A percentile compares a stretch with the other conserved stretches of the same genome.
phyloP scores from a whole-genome alignment of 2,113 vertebrate genomes.

The Rhinopithecus roxellana region DNA sequence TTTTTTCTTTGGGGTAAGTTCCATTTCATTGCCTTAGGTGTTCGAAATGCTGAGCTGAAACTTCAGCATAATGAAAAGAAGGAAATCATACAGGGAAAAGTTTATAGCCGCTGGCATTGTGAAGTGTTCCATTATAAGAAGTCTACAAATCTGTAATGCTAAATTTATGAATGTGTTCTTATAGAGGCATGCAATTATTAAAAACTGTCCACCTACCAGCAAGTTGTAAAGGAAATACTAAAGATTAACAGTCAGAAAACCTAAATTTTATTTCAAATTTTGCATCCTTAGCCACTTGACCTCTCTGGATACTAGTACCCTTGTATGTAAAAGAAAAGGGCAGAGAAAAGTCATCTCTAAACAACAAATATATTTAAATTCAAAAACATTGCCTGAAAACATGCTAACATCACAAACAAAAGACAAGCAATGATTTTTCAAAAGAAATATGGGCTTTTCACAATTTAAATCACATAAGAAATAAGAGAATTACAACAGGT shows the following conservation, averaged over 20 bases:
- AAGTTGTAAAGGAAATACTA: neutral
- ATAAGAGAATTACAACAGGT: neutral
- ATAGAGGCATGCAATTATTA: slow-evolving; percentile 12
- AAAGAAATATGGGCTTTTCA: neutral
- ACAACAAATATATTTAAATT: neutral
- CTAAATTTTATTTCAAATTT: slow-evolving; percentile 15
- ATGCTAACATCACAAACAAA: neutral
- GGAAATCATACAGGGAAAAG: neutral
- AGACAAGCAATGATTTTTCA: neutral
- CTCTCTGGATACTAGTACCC: neutral
- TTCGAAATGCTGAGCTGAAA: slow-evolving; percentile 33
- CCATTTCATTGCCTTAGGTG: neutral
- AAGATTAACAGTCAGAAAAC: neutral
- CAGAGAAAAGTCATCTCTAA: neutral
- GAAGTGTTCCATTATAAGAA: slow-evolving; percentile 21
- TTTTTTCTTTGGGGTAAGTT: neutral
- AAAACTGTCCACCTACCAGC: slow-evolving; percentile 4
- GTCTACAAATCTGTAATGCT: slow-evolving; percentile 1
- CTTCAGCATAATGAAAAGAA: slow-evolving; percentile 33
- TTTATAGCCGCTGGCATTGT: neutral
- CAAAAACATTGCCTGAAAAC: neutral
- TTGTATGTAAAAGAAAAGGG: neutral
- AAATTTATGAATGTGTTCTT: slow-evolving; percentile 42
- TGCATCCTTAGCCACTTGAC: neutral
- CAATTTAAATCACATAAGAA: neutral